These are phyloP conservation scores for Allacma fusca DNA, from an alignment of 2,888 invertebrate genomes.

Conservation along the genomic window DNA sequence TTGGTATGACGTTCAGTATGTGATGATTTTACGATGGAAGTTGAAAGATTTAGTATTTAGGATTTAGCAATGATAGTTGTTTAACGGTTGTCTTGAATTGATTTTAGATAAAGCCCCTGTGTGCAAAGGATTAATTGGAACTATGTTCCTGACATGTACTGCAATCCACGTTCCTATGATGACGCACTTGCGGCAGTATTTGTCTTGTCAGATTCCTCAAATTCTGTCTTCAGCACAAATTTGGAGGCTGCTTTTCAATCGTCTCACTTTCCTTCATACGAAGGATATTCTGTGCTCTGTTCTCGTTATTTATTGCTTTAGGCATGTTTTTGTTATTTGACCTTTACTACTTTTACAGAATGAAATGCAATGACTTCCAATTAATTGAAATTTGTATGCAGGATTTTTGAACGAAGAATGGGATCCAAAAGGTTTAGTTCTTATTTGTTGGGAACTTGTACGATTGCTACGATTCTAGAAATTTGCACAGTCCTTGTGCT, in stretches of 20 bases:
- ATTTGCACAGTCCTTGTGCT: constrained; percentile 63
- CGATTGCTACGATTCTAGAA: constrained; percentile 65
- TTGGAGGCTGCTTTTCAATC: constrained; percentile 59
- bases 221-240: constrained; percentile 62
- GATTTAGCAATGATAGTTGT: too few relatives aligned
- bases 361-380: neutral
- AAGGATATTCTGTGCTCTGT: constrained; percentile 68
- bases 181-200: constrained; percentile 64
- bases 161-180: constrained; percentile 66
- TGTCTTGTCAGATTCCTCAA: constrained; percentile 65
- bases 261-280: constrained; percentile 67
- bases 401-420: constrained; percentile 68
- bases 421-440: constrained; percentile 68
- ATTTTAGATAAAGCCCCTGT: constrained; percentile 66
- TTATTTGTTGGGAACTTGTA: constrained; percentile 65
- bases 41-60: constrained; percentile 13
- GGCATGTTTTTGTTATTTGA: constrained; percentile 59
- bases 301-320: constrained; percentile 67
- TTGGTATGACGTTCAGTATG: too few relatives aligned
- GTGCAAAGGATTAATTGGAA: constrained; percentile 66
- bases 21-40: neutral
- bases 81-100: too few relatives aligned
- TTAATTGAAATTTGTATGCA: constrained; percentile 42
- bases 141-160: constrained; percentile 66
- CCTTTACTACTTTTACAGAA: too few relatives aligned